A percentile compares a stretch with the other conserved stretches of the same genome.
Conservation (phyloP, 2,888 invertebrate species). For the Orthosia cruda region DNA sequence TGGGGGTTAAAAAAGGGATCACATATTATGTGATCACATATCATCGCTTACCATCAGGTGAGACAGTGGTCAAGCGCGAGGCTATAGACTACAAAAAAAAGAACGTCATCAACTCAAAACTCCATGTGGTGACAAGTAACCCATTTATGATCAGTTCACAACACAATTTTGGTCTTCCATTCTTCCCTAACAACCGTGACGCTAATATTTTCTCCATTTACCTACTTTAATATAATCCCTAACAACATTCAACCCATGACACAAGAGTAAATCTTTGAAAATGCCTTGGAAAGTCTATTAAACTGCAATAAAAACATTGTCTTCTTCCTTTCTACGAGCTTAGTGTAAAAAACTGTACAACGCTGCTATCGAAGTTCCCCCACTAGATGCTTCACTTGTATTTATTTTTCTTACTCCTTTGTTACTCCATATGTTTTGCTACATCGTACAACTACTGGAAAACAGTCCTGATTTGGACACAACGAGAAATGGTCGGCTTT, state of each 20-base stretch:
- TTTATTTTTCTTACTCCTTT: slow-evolving; percentile 55
- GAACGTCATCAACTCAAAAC: no score
- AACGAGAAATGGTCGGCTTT: slow-evolving; percentile 60
- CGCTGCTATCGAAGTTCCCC: slow-evolving; percentile 62
- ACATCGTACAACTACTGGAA: slow-evolving; percentile 39
- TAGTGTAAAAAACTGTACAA: slow-evolving; percentile 36
- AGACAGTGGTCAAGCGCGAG: no score
- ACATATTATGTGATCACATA: no score
- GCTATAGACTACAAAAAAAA: no score
- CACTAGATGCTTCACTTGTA: slow-evolving; percentile 50
- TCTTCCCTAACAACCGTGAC: no score
- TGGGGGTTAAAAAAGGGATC: no score
- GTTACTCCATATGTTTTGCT: slow-evolving; percentile 59
- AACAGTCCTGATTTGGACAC: slow-evolving; percentile 64
- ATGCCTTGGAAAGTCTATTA: neutral
- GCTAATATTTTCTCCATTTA: neutral
- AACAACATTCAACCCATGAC: neutral
- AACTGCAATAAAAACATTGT: slow-evolving; percentile 7
- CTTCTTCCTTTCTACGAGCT: slow-evolving; percentile 1
- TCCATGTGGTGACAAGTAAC: neutral
- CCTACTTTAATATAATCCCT: neutral
- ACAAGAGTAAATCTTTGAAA: neutral
- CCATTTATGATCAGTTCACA: no score
- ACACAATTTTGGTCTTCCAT: no score
- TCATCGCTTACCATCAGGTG: no score